Evolutionary conservation across 2,888 invertebrate genomes (phyloP), one percentile per base, ranked within the genome.

Genomic region (Oscheius sp.): DNA sequence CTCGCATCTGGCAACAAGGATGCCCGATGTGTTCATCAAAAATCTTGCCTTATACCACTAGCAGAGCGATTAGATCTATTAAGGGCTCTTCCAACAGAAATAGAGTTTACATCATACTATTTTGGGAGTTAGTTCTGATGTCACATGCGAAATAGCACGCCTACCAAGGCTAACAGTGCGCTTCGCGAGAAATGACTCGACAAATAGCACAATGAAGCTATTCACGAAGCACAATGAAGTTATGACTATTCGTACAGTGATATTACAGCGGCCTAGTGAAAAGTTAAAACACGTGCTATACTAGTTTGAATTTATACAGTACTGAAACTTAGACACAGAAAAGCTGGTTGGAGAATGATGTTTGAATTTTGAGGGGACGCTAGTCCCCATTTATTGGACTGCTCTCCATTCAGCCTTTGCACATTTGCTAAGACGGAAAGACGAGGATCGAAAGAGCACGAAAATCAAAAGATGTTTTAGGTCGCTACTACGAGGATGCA

Each of bases 391-490:
- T 42, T 7, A 21, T 21, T 21, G 21, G 21, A 7, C 42, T 42
- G 42, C 42, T 42, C 42, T 42, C 4, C 42, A 42, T 42, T 42
- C 7, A 42, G 4, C 7, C 42, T 42, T 7, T 42, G 42, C 42
- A 5, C 42, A 42, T 53, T 29, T 29, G 53, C n/a, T 53, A 4
- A 53, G 53, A 11, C 63, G 9, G 29, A 9, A 21, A 29, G 29
- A 50, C 29, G 37, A 1, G 65, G 48, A 48, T 50, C 51, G 32
- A n/a, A 47, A 37, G 47, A 48, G n/a, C 7, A 47, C 10, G 48
- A 2, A 57, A 32, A 51, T 55, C 63, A 47, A 3, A 60, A 33
- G 32, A 5, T 11, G n/a, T 76, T 80, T 68, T 74, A 80, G 80
- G 73, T 77, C 9, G 70, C 66, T 0, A 72, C 76, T 50, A 10